Evolutionary conservation across 2,888 invertebrate genomes (phyloP).

Genomic region (Drosophila atroscutellata): DNA sequence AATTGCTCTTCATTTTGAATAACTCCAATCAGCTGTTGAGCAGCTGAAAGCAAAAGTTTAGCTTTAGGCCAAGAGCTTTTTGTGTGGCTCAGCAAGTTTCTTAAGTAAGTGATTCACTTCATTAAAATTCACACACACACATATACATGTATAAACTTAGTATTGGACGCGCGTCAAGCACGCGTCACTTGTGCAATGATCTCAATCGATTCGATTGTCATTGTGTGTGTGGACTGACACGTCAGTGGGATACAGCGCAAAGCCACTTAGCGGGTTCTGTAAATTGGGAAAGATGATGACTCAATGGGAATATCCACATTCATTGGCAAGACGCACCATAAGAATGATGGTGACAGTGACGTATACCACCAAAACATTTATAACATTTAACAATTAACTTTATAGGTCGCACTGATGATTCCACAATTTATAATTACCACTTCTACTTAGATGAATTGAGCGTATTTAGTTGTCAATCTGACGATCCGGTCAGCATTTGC

Average conservation of each 20-base stretch:
- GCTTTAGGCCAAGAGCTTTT: constrained; percentile 43
- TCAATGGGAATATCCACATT: constrained; percentile 58
- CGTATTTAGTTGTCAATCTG: not conserved
- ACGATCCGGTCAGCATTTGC: not conserved
- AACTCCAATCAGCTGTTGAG: constrained; percentile 29
- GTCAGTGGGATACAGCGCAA: constrained; percentile 21
- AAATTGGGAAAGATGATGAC: constrained; percentile 62
- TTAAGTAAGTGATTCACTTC: constrained; percentile 20
- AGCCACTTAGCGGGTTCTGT: constrained; percentile 27
- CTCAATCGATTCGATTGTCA: constrained; percentile 6
- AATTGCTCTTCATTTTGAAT: not conserved
- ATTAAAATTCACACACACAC: constrained; percentile 5
- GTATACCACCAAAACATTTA: constrained; percentile 10
- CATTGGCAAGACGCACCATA: constrained; percentile 36
- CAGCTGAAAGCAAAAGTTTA: constrained; percentile 56
- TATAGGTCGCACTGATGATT: too few species aligned
- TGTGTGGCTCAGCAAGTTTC: constrained; percentile 11
- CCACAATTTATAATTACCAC: not conserved
- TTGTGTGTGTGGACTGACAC: constrained; percentile 15
- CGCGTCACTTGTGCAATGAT: constrained; percentile 58
- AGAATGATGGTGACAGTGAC: constrained; percentile 26
- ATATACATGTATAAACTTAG: constrained; percentile 1
- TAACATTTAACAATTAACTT: not conserved
- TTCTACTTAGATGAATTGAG: not conserved
- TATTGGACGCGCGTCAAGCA: constrained; percentile 53